These are phyloP conservation scores for Neodiprion fabricii DNA, from an alignment of 1,140 invertebrate genomes.

Conservation along the genomic window DNA sequence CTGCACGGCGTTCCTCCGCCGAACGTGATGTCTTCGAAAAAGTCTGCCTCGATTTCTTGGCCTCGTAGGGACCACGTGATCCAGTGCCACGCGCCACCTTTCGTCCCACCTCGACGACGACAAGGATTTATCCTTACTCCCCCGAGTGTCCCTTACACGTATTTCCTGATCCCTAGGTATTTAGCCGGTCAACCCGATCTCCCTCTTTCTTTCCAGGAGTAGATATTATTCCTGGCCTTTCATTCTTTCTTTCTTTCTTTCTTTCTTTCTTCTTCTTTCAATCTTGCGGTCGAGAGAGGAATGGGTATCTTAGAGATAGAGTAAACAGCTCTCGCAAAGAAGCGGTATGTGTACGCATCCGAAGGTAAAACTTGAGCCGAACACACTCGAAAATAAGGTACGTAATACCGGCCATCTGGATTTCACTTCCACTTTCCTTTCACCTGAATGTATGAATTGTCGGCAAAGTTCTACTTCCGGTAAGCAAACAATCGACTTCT, in stretches of 20 bases:
- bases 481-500: background rate
- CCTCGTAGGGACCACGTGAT: background rate
- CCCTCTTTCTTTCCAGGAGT: background rate
- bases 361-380: too few species aligned
- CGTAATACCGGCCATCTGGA: background rate
- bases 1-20: background rate
- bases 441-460: background rate
- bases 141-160: background rate
- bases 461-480: background rate
- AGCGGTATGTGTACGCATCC: too few species aligned
- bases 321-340: too few species aligned
- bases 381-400: too few species aligned
- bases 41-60: conserved; percentile 6
- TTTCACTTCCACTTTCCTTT: conserved; percentile 4
- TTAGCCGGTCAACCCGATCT: background rate
- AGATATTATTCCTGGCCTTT: too few species aligned
- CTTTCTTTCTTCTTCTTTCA: too few species aligned
- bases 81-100: conserved; percentile 1
- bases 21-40: conserved; percentile 3
- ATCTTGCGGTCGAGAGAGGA: too few species aligned
- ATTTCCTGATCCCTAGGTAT: background rate
- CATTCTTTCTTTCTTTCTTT: too few species aligned
- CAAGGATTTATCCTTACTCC: background rate
- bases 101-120: background rate
- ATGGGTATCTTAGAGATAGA: too few species aligned